A percentile compares a stretch with the other conserved stretches of the same genome.
Conservation (phyloP, 2,797 vertebrate genomes). For the Gobio occitaniae region DNA sequence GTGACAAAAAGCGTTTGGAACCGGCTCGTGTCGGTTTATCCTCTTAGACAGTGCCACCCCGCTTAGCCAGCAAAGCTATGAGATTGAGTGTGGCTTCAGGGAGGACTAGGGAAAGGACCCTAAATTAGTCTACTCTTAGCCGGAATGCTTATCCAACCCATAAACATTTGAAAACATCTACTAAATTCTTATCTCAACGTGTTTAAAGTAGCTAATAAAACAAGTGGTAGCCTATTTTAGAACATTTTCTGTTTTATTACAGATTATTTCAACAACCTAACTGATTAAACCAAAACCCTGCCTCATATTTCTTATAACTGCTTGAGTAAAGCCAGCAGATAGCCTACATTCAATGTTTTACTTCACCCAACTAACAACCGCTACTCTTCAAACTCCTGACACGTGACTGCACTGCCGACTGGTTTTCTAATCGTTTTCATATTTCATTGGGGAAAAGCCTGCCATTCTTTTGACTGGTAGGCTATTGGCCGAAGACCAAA, state of each 20-base stretch:
- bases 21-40: conserved; percentile 73
- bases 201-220: background rate
- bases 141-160: conserved; percentile 3
- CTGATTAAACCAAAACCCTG: background rate
- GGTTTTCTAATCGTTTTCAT: conserved; percentile 74
- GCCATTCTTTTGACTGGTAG: conserved; percentile 52
- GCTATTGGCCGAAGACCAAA: conserved; percentile 13
- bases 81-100: conserved; percentile 59
- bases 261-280: background rate
- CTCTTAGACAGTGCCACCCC: conserved; percentile 74
- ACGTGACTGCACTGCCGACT: conserved; percentile 70
- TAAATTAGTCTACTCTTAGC: conserved; percentile 50
- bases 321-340: background rate
- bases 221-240: background rate
- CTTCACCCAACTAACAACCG: conserved; percentile 41
- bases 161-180: background rate
- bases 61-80: conserved; percentile 73
- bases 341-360: conserved; percentile 1
- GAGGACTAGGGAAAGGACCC: conserved; percentile 45
- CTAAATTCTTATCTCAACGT: background rate
- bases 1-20: conserved; percentile 76
- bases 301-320: background rate
- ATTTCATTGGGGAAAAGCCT: conserved; percentile 66
- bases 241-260: background rate
- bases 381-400: conserved; percentile 69